A percentile compares a stretch with the other conserved stretches of the same genome.
These are phyloP conservation scores for Drosophila virilis DNA, from an alignment of 1,140 invertebrate species.

Conservation along the genomic window DNA sequence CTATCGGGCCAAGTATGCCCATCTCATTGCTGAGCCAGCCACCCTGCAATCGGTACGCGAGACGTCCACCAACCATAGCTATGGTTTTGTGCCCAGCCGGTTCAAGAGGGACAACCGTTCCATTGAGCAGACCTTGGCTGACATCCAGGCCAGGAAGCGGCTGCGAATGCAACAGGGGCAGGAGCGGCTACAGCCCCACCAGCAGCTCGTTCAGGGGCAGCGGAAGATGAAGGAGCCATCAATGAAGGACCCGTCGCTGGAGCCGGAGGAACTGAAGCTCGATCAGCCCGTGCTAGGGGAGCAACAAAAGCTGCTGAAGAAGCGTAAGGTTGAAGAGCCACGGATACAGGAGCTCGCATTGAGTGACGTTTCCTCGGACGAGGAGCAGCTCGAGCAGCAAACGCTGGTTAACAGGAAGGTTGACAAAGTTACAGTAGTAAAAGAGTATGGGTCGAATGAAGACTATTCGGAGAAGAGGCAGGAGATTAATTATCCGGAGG, in stretches of 20 bases:
- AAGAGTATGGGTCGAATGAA: no score
- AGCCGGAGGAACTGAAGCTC: no score
- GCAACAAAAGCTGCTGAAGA: no score
- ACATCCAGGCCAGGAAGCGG: conserved; percentile 93
- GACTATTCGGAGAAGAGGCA: no score
- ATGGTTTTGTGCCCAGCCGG: conserved; percentile 96
- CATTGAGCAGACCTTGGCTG: conserved; percentile 96
- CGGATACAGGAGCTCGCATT: no score
- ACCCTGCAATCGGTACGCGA: conserved; percentile 93
- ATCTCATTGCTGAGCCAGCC: conserved; percentile 94
- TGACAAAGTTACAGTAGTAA: no score
- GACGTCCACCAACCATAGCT: conserved; percentile 94
- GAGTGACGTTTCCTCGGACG: no score
- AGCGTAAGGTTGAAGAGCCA: no score
- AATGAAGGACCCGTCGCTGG: conserved; percentile 1
- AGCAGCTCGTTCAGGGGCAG: neutral
- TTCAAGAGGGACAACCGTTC: conserved; percentile 96
- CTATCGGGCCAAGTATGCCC: conserved; percentile 96
- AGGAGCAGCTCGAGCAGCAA: no score
- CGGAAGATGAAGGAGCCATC: conserved; percentile 22
- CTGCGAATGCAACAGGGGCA: conserved; percentile 84
- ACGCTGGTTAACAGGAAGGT: no score
- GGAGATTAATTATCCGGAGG: no score
- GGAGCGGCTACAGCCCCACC: conserved; percentile 21
- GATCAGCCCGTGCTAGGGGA: no score